A percentile compares a stretch with the other conserved stretches of the same genome.
Evolutionary conservation across 2,113 vertebrate genomes (phyloP).

Genomic region (Hemichromis elongatus): DNA sequence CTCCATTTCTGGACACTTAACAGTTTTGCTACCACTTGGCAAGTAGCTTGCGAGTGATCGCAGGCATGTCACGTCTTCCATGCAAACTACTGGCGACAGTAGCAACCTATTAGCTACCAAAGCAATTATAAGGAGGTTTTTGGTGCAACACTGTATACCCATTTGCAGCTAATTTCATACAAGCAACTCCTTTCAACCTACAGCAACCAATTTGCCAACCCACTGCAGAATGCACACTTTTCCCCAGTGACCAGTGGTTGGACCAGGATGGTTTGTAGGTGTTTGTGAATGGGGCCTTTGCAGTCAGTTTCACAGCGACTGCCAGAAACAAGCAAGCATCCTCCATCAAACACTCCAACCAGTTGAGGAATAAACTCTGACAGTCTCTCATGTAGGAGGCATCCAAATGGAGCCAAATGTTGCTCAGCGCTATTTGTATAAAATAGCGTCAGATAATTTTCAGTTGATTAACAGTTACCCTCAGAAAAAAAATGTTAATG

Average conservation of each 20-base stretch:
- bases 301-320: fast-evolving
- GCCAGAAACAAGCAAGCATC: neutral
- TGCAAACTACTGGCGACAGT: neutral
- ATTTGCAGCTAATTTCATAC: neutral
- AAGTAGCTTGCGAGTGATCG: neutral
- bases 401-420: neutral
- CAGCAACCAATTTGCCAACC: neutral
- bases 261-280: neutral
- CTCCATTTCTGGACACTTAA: neutral
- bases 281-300: neutral
- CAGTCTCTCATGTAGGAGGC: neutral
- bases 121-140: neutral
- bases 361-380: neutral
- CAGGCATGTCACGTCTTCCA: neutral
- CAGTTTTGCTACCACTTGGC: neutral
- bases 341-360: neutral
- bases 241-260: neutral
- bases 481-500: neutral
- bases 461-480: neutral
- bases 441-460: neutral
- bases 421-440: neutral
- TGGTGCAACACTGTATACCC: neutral
- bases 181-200: neutral
- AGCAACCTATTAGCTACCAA: neutral
- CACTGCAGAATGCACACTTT: neutral